Evolutionary conservation across 2,797 vertebrate species (phyloP).

Genomic region (Sebastes elongatus): DNA sequence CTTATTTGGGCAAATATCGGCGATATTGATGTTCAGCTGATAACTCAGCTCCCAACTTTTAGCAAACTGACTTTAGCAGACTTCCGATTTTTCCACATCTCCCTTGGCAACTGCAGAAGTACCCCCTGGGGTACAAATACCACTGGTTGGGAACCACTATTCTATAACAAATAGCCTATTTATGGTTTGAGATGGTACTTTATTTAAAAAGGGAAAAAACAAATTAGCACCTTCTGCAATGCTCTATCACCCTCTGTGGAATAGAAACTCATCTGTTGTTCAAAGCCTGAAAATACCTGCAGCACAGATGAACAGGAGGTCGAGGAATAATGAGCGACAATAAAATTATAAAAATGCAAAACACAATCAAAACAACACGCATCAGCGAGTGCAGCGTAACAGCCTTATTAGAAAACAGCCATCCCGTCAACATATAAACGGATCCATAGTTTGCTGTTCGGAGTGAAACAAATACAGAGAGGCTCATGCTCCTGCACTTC

Average conservation of each 20-base stretch:
- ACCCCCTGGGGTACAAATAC: background rate
- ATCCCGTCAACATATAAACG: slow-evolving; percentile 14
- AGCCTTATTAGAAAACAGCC: slow-evolving; percentile 32
- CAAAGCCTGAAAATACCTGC: slow-evolving; percentile 32
- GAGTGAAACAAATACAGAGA: slow-evolving; percentile 29
- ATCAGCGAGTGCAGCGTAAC: slow-evolving; percentile 13
- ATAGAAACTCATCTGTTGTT: slow-evolving; percentile 19
- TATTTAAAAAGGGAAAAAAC: background rate
- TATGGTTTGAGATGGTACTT: background rate
- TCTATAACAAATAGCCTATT: background rate
- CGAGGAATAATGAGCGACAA: slow-evolving; percentile 22
- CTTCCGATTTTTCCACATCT: background rate
- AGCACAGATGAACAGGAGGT: slow-evolving; percentile 16
- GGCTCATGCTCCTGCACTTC: slow-evolving; percentile 18
- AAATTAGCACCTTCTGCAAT: background rate
- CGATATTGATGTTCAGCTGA: background rate
- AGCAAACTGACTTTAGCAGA: background rate
- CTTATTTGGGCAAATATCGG: background rate
- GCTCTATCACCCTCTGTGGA: background rate
- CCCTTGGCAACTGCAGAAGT: background rate
- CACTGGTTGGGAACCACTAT: background rate
- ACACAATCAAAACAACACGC: slow-evolving; percentile 41
- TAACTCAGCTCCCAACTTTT: background rate
- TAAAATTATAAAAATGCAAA: slow-evolving; percentile 46
- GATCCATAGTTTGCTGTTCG: slow-evolving; percentile 1